Percentiles rank a stretch among this genome's conserved stretches.
Evolutionary conservation across 1,140 invertebrate species (phyloP).

Genomic region (Globodera ellingtonae): DNA sequence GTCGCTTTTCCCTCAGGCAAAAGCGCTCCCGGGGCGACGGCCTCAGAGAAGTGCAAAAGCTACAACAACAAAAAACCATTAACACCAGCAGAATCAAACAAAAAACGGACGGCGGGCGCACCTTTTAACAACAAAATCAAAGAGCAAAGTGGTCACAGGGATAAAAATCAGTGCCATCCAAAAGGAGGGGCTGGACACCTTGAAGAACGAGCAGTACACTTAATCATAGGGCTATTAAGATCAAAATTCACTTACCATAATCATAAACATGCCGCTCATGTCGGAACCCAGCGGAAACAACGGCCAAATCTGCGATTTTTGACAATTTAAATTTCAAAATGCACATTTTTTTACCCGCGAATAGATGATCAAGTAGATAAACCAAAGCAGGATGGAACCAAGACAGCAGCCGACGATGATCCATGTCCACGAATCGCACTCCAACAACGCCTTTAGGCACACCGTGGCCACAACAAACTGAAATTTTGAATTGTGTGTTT

Average conservation of each 20-base stretch:
- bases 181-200: conserved; percentile 78
- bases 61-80: conserved; percentile 33
- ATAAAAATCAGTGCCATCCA: conserved; percentile 90
- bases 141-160: conserved; percentile 80
- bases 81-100: not conserved
- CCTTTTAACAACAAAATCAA: conserved; percentile 86
- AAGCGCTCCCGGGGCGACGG: conserved; percentile 58
- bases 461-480: conserved; percentile 96
- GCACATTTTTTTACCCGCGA: conserved; percentile 41
- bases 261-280: conserved; percentile 85
- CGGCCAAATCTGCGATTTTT: conserved; percentile 68
- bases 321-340: conserved; percentile 3
- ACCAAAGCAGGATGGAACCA: conserved; percentile 92
- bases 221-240: not conserved
- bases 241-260: conserved; percentile 78
- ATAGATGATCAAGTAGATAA: conserved; percentile 80
- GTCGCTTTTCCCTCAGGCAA: conserved; percentile 49
- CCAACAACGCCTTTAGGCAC: conserved; percentile 92
- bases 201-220: not conserved
- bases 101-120: conserved; percentile 69
- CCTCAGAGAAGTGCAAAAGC: conserved; percentile 57
- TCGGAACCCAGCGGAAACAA: conserved; percentile 82
- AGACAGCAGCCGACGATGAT: conserved; percentile 84
- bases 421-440: conserved; percentile 93
- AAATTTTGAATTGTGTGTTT: conserved; percentile 11